phyloP scores from a whole-genome alignment of 2,888 invertebrate species.

The Drosophila cracens region DNA sequence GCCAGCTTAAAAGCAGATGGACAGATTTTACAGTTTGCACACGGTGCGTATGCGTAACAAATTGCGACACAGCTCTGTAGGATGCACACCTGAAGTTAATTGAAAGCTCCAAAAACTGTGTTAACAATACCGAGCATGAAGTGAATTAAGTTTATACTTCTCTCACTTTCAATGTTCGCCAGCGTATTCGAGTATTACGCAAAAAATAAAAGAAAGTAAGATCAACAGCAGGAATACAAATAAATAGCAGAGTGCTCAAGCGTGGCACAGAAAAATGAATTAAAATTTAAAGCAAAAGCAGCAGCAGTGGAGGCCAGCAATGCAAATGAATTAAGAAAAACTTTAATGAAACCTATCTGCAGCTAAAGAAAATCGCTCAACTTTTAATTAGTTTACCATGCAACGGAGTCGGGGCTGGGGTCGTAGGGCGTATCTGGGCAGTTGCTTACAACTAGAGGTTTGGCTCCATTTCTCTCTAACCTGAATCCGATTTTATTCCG shows the following conservation, averaged over 20 bases:
- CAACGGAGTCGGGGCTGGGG: constrained; percentile 24
- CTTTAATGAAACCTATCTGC: constrained; percentile 64
- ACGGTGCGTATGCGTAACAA: constrained; percentile 72
- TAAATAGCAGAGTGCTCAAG: constrained; percentile 40
- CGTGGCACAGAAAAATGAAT: constrained; percentile 55
- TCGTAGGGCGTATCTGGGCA: constrained; percentile 3
- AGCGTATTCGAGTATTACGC: constrained; percentile 40
- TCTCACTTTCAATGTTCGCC: constrained; percentile 31
- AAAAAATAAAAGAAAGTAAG: background rate
- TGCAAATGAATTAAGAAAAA: constrained; percentile 64
- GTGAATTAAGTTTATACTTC: constrained; percentile 49
- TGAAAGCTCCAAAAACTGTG: constrained; percentile 29
- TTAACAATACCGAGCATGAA: constrained; percentile 36
- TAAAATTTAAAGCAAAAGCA: constrained; percentile 69
- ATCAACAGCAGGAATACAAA: constrained; percentile 26
- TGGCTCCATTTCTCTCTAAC: constrained; percentile 11
- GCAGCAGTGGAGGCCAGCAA: constrained; percentile 25
- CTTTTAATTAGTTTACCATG: constrained; percentile 77
- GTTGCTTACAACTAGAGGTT: constrained; percentile 36
- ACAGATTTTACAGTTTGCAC: constrained; percentile 31
- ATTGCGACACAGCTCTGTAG: constrained; percentile 25
- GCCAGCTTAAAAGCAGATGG: constrained; percentile 57
- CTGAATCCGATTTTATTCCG: constrained; percentile 35
- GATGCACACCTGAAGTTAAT: constrained; percentile 37
- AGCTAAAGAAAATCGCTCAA: constrained; percentile 69